Evolutionary conservation across 2,797 vertebrate species (phyloP), one percentile per base, ranked within the genome.

Genomic region (Oreochromis mossambicus): DNA sequence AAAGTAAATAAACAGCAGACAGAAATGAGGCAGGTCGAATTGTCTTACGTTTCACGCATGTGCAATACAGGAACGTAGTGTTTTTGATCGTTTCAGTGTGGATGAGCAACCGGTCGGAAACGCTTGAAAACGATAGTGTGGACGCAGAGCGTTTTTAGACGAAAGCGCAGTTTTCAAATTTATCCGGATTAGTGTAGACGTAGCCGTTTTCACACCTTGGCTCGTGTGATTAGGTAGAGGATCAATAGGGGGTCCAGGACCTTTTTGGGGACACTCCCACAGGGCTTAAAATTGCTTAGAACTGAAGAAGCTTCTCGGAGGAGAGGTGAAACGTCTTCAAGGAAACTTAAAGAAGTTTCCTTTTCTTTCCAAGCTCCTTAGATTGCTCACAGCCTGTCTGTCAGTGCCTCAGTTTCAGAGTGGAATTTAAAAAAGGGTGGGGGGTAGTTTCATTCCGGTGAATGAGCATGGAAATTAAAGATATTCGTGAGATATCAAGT

Each of bases 401-500:
- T 87, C 24, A 84, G 73, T 17, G 63, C 61, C 77, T 81, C 54
- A 4, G 6, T 80, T 79, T 86, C 9, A 80, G 41, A 80, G 73
- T 21, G 21, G 36, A 36, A 88, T 78, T 51, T 63, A 70, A 52
- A 50, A 56, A 79, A 34, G 34, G 55, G 56, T 19, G 32, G 17
- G 12, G 34, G 58, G 68, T 66, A 52, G 55, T 82, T 82, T 83
- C 12, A 26, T 68, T 80, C 36, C 9, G 3, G 17, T 17, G 11
- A 61, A 68, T 55, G 15, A 63, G 66, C 58, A 79, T 81, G 48
- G 52, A 87, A 85, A 88, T 90, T 5, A 88, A 86, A 88, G 84
- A 68, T 79, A 68, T 83, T 73, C 77, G 68, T 50, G 68, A 79
- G 48, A 82, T 73, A 70, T 87, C 34, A 24, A 34, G 24, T 51